Percentiles rank a stretch among this genome's conserved stretches.
Evolutionary conservation across 2,888 invertebrate species (phyloP).

Genomic region (Aspidapion aeneum): DNA sequence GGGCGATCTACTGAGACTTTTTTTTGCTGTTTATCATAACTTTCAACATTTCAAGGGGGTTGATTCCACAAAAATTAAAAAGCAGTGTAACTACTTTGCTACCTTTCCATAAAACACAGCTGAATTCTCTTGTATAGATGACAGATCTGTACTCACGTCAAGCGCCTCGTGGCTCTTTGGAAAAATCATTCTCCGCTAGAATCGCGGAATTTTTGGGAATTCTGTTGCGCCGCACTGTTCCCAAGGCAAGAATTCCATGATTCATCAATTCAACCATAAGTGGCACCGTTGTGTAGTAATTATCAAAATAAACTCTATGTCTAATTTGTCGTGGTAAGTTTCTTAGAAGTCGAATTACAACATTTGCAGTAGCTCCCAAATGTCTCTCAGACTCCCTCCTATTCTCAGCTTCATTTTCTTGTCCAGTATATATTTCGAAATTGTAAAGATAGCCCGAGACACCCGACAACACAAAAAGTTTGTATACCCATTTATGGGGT

Average conservation of each 20-base stretch:
- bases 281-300: constrained; percentile 35
- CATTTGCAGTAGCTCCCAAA: constrained; percentile 37
- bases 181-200: neutral
- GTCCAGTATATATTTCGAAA: constrained; percentile 27
- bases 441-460: constrained; percentile 30
- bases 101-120: constrained; percentile 15
- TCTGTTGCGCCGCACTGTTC: constrained; percentile 35
- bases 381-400: constrained; percentile 14
- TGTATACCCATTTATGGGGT: constrained; percentile 38
- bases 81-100: constrained; percentile 14
- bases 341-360: constrained; percentile 37
- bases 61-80: constrained; percentile 4
- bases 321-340: constrained; percentile 34
- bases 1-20: constrained; percentile 13
- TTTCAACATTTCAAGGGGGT: constrained; percentile 10
- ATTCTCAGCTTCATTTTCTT: constrained; percentile 29
- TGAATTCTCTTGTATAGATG: constrained; percentile 1
- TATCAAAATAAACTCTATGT: constrained; percentile 39
- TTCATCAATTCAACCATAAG: constrained; percentile 24
- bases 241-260: constrained; percentile 22
- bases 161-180: neutral
- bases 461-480: constrained; percentile 33
- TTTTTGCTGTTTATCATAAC: constrained; percentile 14
- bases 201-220: constrained; percentile 26
- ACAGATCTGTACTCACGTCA: neutral